These are phyloP conservation scores for Amblyopsis rosae DNA, from an alignment of 2,113 vertebrate species.

Conservation along the genomic window DNA sequence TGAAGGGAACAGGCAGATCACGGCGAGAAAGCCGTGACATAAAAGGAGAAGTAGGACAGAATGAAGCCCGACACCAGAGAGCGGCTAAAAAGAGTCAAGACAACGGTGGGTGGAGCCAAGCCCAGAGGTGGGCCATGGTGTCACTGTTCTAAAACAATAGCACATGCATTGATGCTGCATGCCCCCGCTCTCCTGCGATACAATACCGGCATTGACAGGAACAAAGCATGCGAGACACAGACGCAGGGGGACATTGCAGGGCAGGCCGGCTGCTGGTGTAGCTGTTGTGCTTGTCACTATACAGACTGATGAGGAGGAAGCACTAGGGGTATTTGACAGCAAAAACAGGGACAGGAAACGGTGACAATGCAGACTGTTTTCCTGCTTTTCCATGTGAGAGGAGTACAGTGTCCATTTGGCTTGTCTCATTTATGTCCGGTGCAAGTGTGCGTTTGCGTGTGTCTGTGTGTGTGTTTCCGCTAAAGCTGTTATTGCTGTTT, in stretches of 20 bases:
- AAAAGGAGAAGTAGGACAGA: conserved; percentile 64
- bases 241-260: conserved; percentile 54
- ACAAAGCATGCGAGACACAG: conserved; percentile 66
- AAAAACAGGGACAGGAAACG: conserved; percentile 56
- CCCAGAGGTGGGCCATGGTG: conserved; percentile 45
- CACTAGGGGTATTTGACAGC: conserved; percentile 48
- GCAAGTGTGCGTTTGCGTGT: background rate
- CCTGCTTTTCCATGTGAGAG: conserved; percentile 34
- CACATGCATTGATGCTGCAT: conserved; percentile 34
- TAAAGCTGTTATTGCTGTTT: background rate
- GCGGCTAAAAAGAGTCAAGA: conserved; percentile 39
- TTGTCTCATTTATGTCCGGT: background rate
- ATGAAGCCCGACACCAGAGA: conserved; percentile 33
- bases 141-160: conserved; percentile 59
- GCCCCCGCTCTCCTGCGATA: conserved; percentile 24
- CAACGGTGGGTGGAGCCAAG: conserved; percentile 63
- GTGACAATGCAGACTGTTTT: conserved; percentile 45
- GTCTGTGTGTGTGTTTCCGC: no score
- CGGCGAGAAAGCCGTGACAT: conserved; percentile 44
- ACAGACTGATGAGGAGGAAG: conserved; percentile 40
- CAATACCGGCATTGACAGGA: conserved; percentile 68
- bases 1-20: conserved; percentile 1
- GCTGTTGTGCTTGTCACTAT: conserved; percentile 48
- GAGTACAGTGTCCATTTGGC: conserved; percentile 2
- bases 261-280: conserved; percentile 24